These are phyloP conservation scores for Aurelia sp. DNA, from an alignment of 30 jellyfish, hydroid and myxozoan species.

Conservation along the genomic window DNA sequence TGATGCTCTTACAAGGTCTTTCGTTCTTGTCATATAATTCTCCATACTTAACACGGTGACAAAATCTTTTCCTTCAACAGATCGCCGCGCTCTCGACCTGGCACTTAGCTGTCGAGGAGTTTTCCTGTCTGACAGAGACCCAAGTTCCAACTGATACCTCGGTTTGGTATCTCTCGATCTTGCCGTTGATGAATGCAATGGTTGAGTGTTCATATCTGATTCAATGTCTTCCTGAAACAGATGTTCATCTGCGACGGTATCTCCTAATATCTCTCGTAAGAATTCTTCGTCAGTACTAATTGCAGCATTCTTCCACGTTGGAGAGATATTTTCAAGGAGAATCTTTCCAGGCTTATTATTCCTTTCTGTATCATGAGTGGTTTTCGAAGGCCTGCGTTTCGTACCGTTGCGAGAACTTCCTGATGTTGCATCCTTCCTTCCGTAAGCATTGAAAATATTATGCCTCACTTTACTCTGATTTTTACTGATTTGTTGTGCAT, in stretches of 20 bases:
- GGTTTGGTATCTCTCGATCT: slow-evolving; percentile 20
- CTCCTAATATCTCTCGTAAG: background rate
- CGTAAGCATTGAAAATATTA: slow-evolving; percentile 1
- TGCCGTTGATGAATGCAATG: slow-evolving; percentile 24
- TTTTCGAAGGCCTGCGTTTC: background rate
- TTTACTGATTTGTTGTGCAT: background rate
- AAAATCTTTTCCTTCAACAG: slow-evolving; percentile 43
- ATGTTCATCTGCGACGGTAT: background rate
- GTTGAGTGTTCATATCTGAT: background rate
- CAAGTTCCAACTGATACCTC: slow-evolving; percentile 23
- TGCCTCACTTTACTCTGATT: slow-evolving; percentile 1
- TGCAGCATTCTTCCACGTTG: slow-evolving; percentile 51
- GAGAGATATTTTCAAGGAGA: slow-evolving; percentile 42
- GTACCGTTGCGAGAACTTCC: background rate
- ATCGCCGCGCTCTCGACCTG: slow-evolving; percentile 25
- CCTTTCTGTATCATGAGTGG: background rate
- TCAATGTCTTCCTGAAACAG: background rate
- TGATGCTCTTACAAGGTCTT: slow-evolving; percentile 36
- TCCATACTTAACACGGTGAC: slow-evolving; percentile 55
- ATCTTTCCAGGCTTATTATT: background rate
- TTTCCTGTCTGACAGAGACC: slow-evolving; percentile 20
- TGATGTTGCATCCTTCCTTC: background rate
- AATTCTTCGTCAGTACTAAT: slow-evolving; percentile 7
- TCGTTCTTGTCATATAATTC: slow-evolving; percentile 37
- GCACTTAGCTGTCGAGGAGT: slow-evolving; percentile 20